A percentile compares a stretch with the other conserved stretches of the same genome.
These are phyloP conservation scores for Myoxocephalus aenaeus DNA, from an alignment of 2,797 vertebrate genomes.

Conservation along the genomic window DNA sequence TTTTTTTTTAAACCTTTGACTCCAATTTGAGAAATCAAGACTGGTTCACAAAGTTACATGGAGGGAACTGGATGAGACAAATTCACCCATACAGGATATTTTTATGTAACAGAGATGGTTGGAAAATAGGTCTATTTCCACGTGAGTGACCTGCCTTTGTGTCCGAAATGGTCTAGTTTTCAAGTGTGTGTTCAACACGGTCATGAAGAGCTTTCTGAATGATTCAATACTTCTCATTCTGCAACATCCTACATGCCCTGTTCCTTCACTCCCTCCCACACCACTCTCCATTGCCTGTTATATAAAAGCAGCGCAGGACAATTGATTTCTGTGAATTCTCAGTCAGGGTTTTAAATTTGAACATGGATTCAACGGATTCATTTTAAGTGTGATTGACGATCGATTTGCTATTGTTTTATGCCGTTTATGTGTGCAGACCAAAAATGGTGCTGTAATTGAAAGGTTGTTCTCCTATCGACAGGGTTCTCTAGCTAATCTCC, in stretches of 20 bases:
- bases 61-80: background rate
- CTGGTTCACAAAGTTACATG: background rate
- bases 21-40: background rate
- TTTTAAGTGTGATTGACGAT: background rate
- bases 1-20: background rate
- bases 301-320: conserved; percentile 52
- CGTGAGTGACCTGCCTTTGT: background rate
- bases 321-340: conserved; percentile 40
- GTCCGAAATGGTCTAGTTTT: conserved; percentile 32
- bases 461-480: background rate
- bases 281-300: conserved; percentile 55
- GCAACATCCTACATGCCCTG: conserved; percentile 70
- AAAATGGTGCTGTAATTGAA: background rate
- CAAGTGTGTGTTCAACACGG: conserved; percentile 35
- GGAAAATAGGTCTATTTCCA: conserved; percentile 10
- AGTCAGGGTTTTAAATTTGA: background rate
- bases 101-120: background rate
- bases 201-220: conserved; percentile 60
- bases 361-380: conserved; percentile 1
- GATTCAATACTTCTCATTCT: conserved; percentile 65
- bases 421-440: background rate
- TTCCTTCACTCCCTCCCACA: conserved; percentile 74
- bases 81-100: background rate
- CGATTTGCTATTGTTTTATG: background rate
- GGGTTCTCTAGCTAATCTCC: conserved; percentile 31